phyloP scores from a whole-genome alignment of 2,113 vertebrate genomes.

The Phalacrocorax pelagicus region DNA sequence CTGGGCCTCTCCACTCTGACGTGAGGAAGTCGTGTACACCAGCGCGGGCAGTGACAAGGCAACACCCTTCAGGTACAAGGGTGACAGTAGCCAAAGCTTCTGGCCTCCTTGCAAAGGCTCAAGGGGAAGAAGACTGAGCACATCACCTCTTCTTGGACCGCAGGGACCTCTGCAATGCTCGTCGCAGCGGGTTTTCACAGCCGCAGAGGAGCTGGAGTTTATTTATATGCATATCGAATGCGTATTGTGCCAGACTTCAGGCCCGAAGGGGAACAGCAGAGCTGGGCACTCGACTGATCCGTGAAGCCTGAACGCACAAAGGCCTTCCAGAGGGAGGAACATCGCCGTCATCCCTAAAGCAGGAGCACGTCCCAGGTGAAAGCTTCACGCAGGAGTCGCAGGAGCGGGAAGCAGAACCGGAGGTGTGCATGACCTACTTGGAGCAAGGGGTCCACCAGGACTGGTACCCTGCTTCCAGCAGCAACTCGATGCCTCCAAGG shows the following conservation, averaged over 20 bases:
- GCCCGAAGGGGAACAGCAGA: background rate
- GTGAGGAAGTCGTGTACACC: accelerated
- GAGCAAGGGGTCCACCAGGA: background rate
- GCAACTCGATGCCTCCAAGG: too few species aligned
- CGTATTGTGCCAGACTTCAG: too few species aligned
- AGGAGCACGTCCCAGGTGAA: accelerated
- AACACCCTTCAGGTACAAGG: background rate
- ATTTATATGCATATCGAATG: accelerated
- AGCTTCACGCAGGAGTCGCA: background rate
- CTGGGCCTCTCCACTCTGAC: background rate
- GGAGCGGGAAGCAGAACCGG: background rate
- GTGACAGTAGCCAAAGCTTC: background rate
- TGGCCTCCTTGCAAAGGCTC: background rate
- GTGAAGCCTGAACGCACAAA: accelerated
- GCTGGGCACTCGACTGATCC: accelerated
- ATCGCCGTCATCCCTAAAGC: accelerated
- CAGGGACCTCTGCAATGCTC: background rate
- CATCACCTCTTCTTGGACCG: background rate
- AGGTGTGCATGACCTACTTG: accelerated
- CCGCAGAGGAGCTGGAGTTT: background rate
- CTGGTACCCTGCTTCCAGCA: background rate
- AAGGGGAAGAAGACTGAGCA: background rate
- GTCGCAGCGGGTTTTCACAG: accelerated
- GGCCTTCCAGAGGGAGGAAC: background rate
- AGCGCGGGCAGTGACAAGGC: background rate